These are phyloP conservation scores for Epicauta chinensis DNA, from an alignment of 1,140 invertebrate genomes.

Conservation along the genomic window DNA sequence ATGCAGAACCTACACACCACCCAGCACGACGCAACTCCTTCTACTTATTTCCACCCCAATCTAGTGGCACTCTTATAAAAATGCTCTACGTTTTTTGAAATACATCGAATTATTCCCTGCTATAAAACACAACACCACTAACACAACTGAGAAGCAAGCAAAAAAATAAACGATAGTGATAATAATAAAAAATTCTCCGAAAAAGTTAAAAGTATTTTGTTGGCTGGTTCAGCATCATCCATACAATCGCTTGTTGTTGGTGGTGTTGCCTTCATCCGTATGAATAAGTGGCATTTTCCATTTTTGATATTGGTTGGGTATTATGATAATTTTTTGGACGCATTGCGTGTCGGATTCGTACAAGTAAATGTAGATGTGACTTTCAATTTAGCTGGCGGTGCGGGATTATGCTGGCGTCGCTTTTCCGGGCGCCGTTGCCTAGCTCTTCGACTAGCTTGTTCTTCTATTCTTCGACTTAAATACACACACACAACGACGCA, in stretches of 20 bases:
- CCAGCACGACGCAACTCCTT: slow-evolving; percentile 1
- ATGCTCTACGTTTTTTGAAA: slow-evolving; percentile 11
- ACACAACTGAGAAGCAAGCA: background rate
- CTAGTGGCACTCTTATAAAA: slow-evolving; percentile 6
- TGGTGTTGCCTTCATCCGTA: background rate
- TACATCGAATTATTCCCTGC: slow-evolving; percentile 9
- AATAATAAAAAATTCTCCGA: too few species aligned
- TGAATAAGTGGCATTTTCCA: slow-evolving; percentile 24
- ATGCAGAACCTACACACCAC: background rate
- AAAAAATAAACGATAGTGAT: background rate
- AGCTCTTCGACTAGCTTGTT: slow-evolving; percentile 11
- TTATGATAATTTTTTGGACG: slow-evolving; percentile 33
- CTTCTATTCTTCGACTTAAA: background rate
- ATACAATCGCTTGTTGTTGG: background rate
- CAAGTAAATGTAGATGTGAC: slow-evolving; percentile 37
- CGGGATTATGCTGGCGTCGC: slow-evolving; percentile 36
- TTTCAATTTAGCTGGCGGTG: slow-evolving; percentile 35
- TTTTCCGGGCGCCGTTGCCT: slow-evolving; percentile 28
- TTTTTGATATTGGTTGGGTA: slow-evolving; percentile 27
- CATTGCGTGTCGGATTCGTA: slow-evolving; percentile 31
- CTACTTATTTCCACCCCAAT: slow-evolving; percentile 6
- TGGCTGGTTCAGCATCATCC: background rate
- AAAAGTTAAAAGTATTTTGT: slow-evolving; percentile 15
- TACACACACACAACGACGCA: too few species aligned
- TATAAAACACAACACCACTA: slow-evolving; percentile 14